Conservation (phyloP, 2,113 vertebrate species). For the Callaeas wilsoni region DNA sequence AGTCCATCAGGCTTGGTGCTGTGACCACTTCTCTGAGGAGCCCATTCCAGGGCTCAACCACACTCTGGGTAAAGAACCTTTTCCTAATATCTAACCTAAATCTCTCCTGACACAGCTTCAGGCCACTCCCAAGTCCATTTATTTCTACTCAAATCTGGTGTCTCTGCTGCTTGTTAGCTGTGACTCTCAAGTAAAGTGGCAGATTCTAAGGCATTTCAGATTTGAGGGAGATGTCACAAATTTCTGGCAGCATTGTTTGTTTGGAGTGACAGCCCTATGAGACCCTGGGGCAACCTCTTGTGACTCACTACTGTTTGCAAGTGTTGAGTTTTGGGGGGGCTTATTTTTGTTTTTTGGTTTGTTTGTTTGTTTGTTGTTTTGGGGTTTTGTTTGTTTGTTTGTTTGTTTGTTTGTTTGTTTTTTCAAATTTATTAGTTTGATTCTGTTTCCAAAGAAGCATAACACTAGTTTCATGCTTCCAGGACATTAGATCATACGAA, state of each 20-base stretch:
- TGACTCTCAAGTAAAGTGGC: background rate
- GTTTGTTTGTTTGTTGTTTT: too few species aligned
- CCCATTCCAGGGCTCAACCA: background rate
- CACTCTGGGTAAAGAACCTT: background rate
- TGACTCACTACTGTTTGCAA: background rate
- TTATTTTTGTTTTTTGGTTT: background rate
- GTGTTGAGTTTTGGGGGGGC: background rate
- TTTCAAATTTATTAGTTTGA: background rate
- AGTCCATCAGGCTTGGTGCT: background rate
- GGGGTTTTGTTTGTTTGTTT: background rate
- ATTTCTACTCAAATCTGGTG: background rate
- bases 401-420: background rate
- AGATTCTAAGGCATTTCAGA: background rate
- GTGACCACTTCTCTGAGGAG: background rate
- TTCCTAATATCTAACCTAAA: background rate
- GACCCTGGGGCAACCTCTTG: background rate
- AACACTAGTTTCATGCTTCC: background rate
- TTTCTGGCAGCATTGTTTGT: background rate
- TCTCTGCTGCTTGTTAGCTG: background rate
- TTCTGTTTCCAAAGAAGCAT: background rate
- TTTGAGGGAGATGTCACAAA: background rate
- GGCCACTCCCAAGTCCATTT: background rate
- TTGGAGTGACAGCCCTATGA: background rate
- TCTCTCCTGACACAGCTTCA: background rate
- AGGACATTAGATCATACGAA: background rate